phyloP scores from a whole-genome alignment of 2,797 vertebrate species.

The Cetoscarus ocellatus region DNA sequence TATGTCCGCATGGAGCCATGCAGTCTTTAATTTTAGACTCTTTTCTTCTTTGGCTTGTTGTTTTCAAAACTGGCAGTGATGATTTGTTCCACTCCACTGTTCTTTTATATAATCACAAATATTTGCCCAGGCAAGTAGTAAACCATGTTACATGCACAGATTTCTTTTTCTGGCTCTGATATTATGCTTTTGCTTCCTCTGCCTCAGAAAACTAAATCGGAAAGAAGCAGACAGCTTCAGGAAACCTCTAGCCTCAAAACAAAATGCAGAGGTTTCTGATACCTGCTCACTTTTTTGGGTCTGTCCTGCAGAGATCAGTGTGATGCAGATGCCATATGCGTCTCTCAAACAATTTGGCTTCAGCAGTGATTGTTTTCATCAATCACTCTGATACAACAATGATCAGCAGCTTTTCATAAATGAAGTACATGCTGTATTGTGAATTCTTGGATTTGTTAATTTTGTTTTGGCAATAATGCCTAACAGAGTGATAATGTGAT shows the following conservation, averaged over 20 bases:
- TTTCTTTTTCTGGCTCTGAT: conserved; percentile 4
- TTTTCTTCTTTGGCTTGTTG: conserved; percentile 23
- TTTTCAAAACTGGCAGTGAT: conserved; percentile 13
- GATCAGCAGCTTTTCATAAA: background rate
- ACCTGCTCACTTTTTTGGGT: background rate
- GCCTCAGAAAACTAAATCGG: background rate
- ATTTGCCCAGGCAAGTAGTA: conserved; percentile 26
- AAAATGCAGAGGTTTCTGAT: background rate
- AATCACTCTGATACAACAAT: background rate
- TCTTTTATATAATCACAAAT: conserved; percentile 40
- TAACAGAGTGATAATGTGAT: background rate
- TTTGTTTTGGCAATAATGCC: background rate
- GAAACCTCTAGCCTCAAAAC: background rate
- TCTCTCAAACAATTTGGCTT: conserved; percentile 12
- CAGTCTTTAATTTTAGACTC: conserved; percentile 19
- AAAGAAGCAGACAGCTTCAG: too few relatives aligned
- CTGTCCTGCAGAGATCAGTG: conserved; percentile 1
- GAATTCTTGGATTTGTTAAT: background rate
- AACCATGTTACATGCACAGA: conserved; percentile 26
- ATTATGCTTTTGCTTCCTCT: background rate
- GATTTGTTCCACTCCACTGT: conserved; percentile 17
- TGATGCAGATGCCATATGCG: background rate
- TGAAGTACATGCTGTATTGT: background rate
- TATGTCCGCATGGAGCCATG: conserved; percentile 9
- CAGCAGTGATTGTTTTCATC: conserved; percentile 3